Evolutionary conservation across 2,888 invertebrate genomes (phyloP), one percentile per base, ranked within the genome.

Genomic region (Callyntrura sp.): DNA sequence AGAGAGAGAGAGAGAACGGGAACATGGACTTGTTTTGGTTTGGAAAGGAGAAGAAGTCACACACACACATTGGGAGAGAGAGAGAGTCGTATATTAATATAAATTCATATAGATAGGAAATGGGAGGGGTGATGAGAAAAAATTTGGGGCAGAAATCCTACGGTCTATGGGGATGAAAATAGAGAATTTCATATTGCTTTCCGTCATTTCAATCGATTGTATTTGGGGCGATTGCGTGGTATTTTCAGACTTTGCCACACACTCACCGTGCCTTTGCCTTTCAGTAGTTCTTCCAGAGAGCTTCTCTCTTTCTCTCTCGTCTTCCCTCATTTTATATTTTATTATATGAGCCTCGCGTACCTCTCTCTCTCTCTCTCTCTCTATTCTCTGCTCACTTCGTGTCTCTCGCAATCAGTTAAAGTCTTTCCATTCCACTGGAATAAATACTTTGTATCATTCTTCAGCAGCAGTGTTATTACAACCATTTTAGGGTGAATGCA

Each of bases 161-260:
- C 91, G 90, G 91, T 91, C 92, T 91, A 92, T 92, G 91, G 91
- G 91, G 92, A 91, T 91, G 91, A 92, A 92, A 92, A 91, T 91
- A 90, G 92, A 90, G 91, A 91, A 93, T 93, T 92, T 93, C 92
- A 92, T 92, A 92, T 92, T 93, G 91, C 92, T 92, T 93, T 93
- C 92, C 93, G 93, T 93, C 93, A 93, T 93, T 93, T 92, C 93
- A 92, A 93, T 93, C 93, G 93, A 93, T 93, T 93, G 93, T 93
- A 93, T 93, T 92, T 93, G 90, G 92, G 93, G 93, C 93, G 93
- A 93, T 93, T 93, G 93, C 93, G 93, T 93, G 93, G 92, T 92
- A 88, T 93, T 90, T 91, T 91, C 90, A 81, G 85, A 90, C 85
- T 90, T 86, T 35, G 86, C 90, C 86, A 90, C 90, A 90, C 70